Percentiles rank a stretch among this genome's conserved stretches.
These are phyloP conservation scores for Caenorhabditis macrosperma DNA, from an alignment of 2,888 invertebrate genomes.

Conservation along the genomic window DNA sequence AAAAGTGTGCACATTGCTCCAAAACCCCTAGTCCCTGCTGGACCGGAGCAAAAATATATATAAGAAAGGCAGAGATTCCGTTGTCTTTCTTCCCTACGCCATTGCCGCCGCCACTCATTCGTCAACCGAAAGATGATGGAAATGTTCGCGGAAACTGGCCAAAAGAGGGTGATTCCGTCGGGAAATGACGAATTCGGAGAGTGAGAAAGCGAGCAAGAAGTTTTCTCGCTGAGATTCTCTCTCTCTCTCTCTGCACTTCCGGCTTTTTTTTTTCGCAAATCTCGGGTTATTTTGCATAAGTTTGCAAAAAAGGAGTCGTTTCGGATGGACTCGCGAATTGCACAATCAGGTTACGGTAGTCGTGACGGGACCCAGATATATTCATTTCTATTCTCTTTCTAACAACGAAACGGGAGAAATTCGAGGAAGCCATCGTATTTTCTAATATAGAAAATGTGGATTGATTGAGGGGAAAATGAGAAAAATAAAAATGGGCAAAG, in stretches of 20 bases:
- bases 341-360: too few species aligned
- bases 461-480: conserved; percentile 23
- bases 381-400: too few species aligned
- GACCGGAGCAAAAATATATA: background rate
- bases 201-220: too few species aligned
- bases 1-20: background rate
- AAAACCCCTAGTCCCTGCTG: too few species aligned
- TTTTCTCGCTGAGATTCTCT: too few species aligned
- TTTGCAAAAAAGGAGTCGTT: too few species aligned
- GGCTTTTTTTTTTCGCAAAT: too few species aligned
- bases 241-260: background rate
- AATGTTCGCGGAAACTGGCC: conserved; percentile 37
- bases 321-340: too few species aligned
- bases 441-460: conserved; percentile 1
- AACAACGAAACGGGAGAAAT: background rate
- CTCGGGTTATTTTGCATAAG: too few species aligned
- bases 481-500: conserved; percentile 9
- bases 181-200: conserved; percentile 45
- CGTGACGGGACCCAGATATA: too few species aligned
- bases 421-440: background rate
- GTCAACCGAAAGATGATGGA: conserved; percentile 48
- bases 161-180: conserved; percentile 1
- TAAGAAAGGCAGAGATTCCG: background rate
- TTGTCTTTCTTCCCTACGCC: background rate
- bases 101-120: conserved; percentile 41